Percentiles rank a stretch among this genome's conserved stretches.
These are phyloP conservation scores for Phasia obesa DNA, from an alignment of 2,888 invertebrate species.

Conservation along the genomic window DNA sequence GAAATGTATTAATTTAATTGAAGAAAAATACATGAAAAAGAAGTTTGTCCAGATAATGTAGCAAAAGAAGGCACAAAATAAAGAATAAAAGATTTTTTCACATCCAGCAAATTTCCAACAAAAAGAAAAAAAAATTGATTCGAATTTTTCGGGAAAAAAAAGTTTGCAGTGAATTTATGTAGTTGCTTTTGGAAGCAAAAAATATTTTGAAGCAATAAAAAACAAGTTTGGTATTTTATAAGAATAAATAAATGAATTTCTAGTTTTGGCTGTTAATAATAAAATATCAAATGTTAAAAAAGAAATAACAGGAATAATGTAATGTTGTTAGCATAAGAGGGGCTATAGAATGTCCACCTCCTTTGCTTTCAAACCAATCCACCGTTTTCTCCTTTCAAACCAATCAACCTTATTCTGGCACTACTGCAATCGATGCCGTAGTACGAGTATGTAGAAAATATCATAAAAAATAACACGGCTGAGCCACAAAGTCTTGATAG, in stretches of 20 bases:
- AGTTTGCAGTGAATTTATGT: constrained; percentile 18
- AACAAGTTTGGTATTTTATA: background rate
- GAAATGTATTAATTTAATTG: constrained; percentile 9
- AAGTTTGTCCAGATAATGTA: constrained; percentile 20
- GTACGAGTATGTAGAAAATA: constrained; percentile 27
- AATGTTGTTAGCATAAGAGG: background rate
- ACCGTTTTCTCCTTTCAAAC: background rate
- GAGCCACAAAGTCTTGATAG: constrained; percentile 19
- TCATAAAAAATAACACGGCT: constrained; percentile 14
- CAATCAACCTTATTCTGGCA: constrained; percentile 22
- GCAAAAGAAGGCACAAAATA: constrained; percentile 59
- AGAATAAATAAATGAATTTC: background rate
- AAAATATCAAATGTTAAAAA: background rate
- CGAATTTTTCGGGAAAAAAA: constrained; percentile 10
- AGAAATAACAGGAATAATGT: constrained; percentile 20
- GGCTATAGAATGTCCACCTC: constrained; percentile 23
- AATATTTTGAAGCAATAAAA: constrained; percentile 33
- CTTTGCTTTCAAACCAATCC: background rate
- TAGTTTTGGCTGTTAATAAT: background rate
- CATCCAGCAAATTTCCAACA: constrained; percentile 15
- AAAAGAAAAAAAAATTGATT: constrained; percentile 27
- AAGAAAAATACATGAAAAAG: constrained; percentile 15
- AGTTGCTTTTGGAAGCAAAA: constrained; percentile 16
- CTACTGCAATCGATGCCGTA: constrained; percentile 21
- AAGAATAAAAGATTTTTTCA: constrained; percentile 54